Percentiles rank a stretch among this genome's conserved stretches.
These are phyloP conservation scores for Dolichomitus sp. DNA, from an alignment of 2,888 invertebrate species.

Conservation along the genomic window DNA sequence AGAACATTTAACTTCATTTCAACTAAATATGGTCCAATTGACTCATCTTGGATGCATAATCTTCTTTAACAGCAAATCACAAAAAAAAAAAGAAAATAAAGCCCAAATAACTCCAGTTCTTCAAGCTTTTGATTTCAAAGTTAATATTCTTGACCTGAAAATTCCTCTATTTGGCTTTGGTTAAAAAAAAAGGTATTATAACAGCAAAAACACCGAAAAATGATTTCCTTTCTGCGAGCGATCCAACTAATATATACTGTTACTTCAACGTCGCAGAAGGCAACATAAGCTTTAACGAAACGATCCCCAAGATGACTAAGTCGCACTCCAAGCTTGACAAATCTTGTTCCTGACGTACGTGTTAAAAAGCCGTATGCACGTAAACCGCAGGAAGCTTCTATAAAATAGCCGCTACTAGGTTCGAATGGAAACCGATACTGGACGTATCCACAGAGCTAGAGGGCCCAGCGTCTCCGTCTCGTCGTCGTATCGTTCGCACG, in stretches of 20 bases:
- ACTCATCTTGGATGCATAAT: neutral
- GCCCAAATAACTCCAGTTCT: neutral
- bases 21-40: neutral
- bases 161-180: neutral
- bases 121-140: neutral
- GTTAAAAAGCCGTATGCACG: neutral
- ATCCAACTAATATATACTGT: neutral
- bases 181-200: no score
- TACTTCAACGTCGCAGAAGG: neutral
- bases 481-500: slow-evolving; percentile 41
- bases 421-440: slow-evolving; percentile 41
- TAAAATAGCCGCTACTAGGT: slow-evolving; percentile 5
- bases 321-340: neutral
- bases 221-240: neutral
- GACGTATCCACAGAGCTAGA: slow-evolving; percentile 32
- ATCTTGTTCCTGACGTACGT: neutral
- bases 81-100: neutral
- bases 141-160: neutral
- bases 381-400: slow-evolving; percentile 3
- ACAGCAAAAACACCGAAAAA: neutral
- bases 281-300: neutral
- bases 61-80: neutral
- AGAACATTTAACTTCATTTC: neutral
- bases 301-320: neutral
- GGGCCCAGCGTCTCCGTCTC: slow-evolving; percentile 27